Conservation (phyloP, 2,113 vertebrate species). For the Cyanistes caeruleus region DNA sequence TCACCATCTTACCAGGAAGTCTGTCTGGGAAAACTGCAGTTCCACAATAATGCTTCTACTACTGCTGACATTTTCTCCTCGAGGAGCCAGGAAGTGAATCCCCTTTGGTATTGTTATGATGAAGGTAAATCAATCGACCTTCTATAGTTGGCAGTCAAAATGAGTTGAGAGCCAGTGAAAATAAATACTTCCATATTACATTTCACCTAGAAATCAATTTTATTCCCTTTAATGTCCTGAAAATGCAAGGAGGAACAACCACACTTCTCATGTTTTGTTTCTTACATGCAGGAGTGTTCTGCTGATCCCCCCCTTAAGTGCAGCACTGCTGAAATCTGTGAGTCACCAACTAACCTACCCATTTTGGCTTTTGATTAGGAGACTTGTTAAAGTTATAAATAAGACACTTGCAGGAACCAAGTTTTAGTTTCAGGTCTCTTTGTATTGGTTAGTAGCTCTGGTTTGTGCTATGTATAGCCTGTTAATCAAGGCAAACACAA, state of each 20-base stretch:
- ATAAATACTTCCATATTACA: constrained; percentile 4
- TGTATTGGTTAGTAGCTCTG: not conserved
- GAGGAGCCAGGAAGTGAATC: not conserved
- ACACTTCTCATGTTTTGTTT: not conserved
- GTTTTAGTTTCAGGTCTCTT: not conserved
- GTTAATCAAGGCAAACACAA: not conserved
- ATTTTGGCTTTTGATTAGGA: not conserved
- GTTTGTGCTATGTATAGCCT: not conserved
- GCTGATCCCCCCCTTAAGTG: not conserved
- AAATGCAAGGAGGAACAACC: not conserved
- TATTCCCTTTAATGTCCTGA: not conserved
- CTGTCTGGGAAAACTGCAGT: not conserved
- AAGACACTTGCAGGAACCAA: not conserved
- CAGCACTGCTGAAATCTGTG: not conserved
- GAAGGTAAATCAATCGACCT: not conserved
- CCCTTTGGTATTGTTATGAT: not conserved
- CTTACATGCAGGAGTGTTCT: not conserved
- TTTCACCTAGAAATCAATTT: not conserved
- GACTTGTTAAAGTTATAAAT: not conserved
- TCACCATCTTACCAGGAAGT: not conserved
- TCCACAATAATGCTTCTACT: not conserved
- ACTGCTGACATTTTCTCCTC: not conserved
- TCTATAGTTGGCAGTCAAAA: not conserved
- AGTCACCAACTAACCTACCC: not conserved
- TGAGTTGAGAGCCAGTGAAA: not conserved